Evolutionary conservation across 2,113 vertebrate species (phyloP), one percentile per base, ranked within the genome.

Genomic region (Callaeas wilsoni): DNA sequence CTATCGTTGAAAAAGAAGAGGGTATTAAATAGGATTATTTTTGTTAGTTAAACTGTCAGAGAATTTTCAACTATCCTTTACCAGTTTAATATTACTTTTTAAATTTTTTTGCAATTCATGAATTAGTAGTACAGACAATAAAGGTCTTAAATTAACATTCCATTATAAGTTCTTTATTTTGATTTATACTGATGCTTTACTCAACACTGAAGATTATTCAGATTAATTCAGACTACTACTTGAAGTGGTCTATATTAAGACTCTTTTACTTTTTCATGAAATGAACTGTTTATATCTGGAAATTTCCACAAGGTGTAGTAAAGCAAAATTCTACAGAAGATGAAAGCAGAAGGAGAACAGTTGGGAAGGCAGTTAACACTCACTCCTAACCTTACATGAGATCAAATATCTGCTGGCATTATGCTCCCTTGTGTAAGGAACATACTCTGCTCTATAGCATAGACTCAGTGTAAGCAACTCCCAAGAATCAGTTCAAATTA

Each of bases 401-500:
- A 67, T 90, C 85, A 88, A 93, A 42, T 78, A 52, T 55, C 90
- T 93, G 30, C 68, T 86, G 52, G 69, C 57, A 81, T 81, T 84
- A 65, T 21, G 16, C 27, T 86, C 26, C 22, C 64, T 39, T 60
- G 56, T 84, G 77, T 49, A 89, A 82, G 56, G 86, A 93, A 88
- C 59, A 55, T 56, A 55, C 44, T 47, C 87, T 68, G 56, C 79
- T 89, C 85, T 84, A 57, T 76, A 95, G 82, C 81, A 89, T 44
- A 87, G 53, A 53, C 37, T 29, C 3, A 5, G 60, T 2, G 4
- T 87, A 75, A 97, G 80, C 73, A 86, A 29, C 49, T 82, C 73
- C 71, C 49, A 70, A 27, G 79, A 93, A 94, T 64, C 76, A 84
- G 16, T 35, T 65, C 44, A 53, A 89, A 76, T 41, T 96, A 96